Base-by-base conservation (phyloP, 2,113 vertebrate species). In the Corydoras maculifer region DNA sequence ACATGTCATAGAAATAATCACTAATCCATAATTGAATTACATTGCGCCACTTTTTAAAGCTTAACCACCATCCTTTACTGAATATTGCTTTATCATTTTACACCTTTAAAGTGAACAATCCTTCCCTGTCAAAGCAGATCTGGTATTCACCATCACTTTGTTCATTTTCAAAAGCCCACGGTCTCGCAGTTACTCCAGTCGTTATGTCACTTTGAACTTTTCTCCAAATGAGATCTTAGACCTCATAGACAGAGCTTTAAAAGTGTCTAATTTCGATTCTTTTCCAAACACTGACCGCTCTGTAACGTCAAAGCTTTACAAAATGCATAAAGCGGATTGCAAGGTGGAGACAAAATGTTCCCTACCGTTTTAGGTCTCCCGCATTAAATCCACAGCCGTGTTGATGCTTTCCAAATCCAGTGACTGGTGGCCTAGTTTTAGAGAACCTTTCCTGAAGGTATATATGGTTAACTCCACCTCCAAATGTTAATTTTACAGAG, bases 401-500 rank as follows among this genome's bases (percentile, higher is more conserved):
- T 30, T 30, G 64, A 74, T 14, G 25, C 58, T 53, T 51, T 31
- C 35, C 58, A 68, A 74, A 69, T 68, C 69, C 15, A 35, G 32
- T 68, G 72, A 48, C 65, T 72, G 72, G 58, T 55, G 30, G 49
- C 9, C 60, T 80, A 79, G 75, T 77, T 75, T 77, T 70, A 74
- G 78, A 35, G 2, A 60, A 72, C 69, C 65, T 11, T 70, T 66
- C 65, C 49, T 64, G 35, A 69, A 78, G 74, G 68, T 60, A 25
- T 70, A 74, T 76, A 58, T 72, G 54, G 68, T 65, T 57, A 61
- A 51, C 65, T 75, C 72, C 69, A 69, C 59, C 71, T 72, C 60
- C 53, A 18, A 60, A 72, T 65, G 61, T 43, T 72, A 74, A 77
- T 43, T 75, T 65, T 68, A 58, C 51, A 57, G 50, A 48, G 61